Evolutionary conservation across 2,797 vertebrate genomes (phyloP).

Genomic region (Sebastes ruberrimus): DNA sequence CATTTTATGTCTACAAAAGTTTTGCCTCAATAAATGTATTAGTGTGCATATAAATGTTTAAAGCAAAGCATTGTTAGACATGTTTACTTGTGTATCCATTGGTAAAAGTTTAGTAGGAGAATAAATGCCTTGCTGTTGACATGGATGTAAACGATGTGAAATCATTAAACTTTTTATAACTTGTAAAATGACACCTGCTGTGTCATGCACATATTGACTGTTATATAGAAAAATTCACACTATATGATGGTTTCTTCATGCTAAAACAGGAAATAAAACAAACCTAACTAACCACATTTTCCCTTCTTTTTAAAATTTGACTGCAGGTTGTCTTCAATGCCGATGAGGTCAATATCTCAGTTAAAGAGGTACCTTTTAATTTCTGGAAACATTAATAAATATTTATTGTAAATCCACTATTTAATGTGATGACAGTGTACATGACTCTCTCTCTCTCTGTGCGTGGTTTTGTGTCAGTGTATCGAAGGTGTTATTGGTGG

Average conservation of each 20-base stretch:
- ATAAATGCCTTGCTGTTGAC: background rate
- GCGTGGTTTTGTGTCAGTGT: conserved; percentile 78
- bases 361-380: conserved; percentile 89
- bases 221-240: background rate
- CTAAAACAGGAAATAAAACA: background rate
- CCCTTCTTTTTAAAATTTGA: background rate
- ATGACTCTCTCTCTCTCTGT: conserved; percentile 9
- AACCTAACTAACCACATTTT: background rate
- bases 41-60: background rate
- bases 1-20: background rate
- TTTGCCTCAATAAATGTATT: background rate
- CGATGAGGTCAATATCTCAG: conserved; percentile 89
- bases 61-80: background rate
- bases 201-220: background rate
- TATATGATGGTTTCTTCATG: background rate
- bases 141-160: background rate
- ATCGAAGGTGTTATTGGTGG: conserved; percentile 92
- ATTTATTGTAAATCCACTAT: background rate
- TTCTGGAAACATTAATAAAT: background rate
- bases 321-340: conserved; percentile 88
- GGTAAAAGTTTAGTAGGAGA: background rate
- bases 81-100: background rate
- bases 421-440: background rate
- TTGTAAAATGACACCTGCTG: background rate
- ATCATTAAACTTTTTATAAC: background rate